These are phyloP conservation scores for Mimumesa dahlbomi DNA, from an alignment of 2,888 invertebrate species.

Conservation along the genomic window DNA sequence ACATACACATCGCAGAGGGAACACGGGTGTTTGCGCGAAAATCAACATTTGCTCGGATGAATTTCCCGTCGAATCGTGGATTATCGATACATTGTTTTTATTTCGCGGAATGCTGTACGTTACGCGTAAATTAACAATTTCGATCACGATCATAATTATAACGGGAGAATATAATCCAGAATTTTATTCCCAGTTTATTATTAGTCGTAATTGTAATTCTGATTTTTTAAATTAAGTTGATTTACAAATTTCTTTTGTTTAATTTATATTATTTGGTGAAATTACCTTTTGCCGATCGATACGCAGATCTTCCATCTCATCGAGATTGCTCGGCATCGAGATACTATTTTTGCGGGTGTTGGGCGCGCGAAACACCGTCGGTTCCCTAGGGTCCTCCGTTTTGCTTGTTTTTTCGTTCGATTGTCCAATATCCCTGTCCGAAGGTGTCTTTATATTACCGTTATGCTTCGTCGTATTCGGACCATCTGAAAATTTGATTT, in stretches of 20 bases:
- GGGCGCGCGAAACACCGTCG: constrained; percentile 7
- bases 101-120: too few species aligned
- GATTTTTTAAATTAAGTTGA: too few species aligned
- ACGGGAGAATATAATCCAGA: too few species aligned
- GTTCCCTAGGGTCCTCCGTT: too few species aligned
- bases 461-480: constrained; percentile 22
- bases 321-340: constrained; percentile 87
- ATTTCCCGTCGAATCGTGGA: neutral
- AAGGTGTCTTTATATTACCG: neutral
- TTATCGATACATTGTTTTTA: too few species aligned
- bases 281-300: constrained; percentile 74
- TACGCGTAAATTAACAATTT: too few species aligned
- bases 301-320: constrained; percentile 85
- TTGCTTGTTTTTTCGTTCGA: neutral
- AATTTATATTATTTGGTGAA: too few species aligned
- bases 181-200: too few species aligned
- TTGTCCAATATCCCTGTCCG: neutral
- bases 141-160: too few species aligned
- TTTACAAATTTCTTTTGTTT: too few species aligned
- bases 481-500: constrained; percentile 33
- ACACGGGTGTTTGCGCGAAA: neutral
- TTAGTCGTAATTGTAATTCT: too few species aligned
- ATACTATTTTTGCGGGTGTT: constrained; percentile 82
- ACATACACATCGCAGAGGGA: neutral
- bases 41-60: neutral